Evolutionary conservation across 1,140 invertebrate species (phyloP), one percentile per base, ranked within the genome.

Genomic region (Lutraria rhynchaena): DNA sequence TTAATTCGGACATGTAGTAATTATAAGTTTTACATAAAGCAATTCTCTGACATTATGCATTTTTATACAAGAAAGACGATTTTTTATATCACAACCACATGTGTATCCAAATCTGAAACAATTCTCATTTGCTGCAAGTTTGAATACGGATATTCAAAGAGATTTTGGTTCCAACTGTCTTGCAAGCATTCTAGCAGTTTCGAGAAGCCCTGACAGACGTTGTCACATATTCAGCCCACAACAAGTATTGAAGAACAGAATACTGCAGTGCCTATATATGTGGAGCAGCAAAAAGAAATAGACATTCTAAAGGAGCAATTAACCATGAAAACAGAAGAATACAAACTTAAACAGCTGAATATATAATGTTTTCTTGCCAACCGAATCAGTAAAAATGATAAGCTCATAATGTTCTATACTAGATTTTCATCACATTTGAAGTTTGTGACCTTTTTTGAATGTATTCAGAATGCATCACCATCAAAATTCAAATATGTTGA

Each of bases 391-490:
- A 46, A 49, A 46, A 58, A 77, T 53, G 37, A 65, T 24, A 31
- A 35, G 13, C 5, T 29, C 3, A 61, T 61, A 7, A 3, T 4
- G 5, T 74, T 74, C 24, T 74, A 74, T 60, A 74, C 70, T 24
- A 53, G 70, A 27, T 74, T 74, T 35, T 19, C 74, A 29, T 29
- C 74, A 27, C 31, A 51, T 24, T 0, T 37, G 29, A 17, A 53
- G 7, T 77, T 77, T 53, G 0, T 53, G 65, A 46, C 9, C 13
- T 74, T 82, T 76, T 82, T 33, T 49, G 22, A 61, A 3, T 60
- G 5, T 65, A 27, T 77, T 31, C 27, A 77, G 77, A 63, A 73
- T 57, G 11, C 61, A 13, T 65, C 81, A n/a, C n/a, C n/a, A n/a
- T n/a, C n/a, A n/a, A n/a, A n/a, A n/a, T 7, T 41, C 3, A 35